These are phyloP conservation scores for Drosophila imparisetae DNA, from an alignment of 2,888 invertebrate genomes.

Conservation along the genomic window DNA sequence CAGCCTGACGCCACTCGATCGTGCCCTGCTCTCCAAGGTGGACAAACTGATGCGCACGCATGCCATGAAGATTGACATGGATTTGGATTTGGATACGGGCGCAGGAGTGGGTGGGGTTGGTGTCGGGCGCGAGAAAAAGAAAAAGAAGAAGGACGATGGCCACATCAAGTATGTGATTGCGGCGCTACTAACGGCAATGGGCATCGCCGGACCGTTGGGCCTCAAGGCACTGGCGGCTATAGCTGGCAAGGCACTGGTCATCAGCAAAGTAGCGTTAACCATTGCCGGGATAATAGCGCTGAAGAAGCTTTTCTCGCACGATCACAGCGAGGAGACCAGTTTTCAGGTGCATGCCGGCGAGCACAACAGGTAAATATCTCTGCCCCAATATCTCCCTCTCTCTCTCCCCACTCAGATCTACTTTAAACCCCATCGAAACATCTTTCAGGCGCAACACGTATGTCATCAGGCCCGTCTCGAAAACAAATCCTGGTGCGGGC, in stretches of 20 bases:
- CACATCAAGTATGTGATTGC: slow-evolving; percentile 86
- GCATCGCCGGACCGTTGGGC: slow-evolving; percentile 89
- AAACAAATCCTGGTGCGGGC: slow-evolving; percentile 78
- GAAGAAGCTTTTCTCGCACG: slow-evolving; percentile 90
- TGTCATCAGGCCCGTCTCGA: slow-evolving; percentile 87
- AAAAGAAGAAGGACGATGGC: slow-evolving; percentile 83
- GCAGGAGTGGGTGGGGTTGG: slow-evolving; percentile 32
- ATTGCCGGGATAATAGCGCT: slow-evolving; percentile 90
- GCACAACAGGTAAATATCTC: slow-evolving; percentile 86
- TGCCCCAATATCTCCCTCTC: neutral
- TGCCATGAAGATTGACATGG: slow-evolving; percentile 87
- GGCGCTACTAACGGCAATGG: slow-evolving; percentile 88
- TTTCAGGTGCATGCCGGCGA: slow-evolving; percentile 89
- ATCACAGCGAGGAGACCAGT: slow-evolving; percentile 87
- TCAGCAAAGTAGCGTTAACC: slow-evolving; percentile 90
- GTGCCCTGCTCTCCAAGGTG: slow-evolving; percentile 85
- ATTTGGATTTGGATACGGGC: slow-evolving; percentile 21
- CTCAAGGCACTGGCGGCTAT: slow-evolving; percentile 89
- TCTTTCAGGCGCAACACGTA: slow-evolving; percentile 87
- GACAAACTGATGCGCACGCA: slow-evolving; percentile 88
- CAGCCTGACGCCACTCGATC: slow-evolving; percentile 86
- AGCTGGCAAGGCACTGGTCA: slow-evolving; percentile 90
- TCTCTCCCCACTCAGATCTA: neutral
- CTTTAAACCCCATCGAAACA: neutral
- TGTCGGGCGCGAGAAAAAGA: slow-evolving; percentile 81